Evolutionary conservation across 2,797 vertebrate genomes (phyloP).

Genomic region (Avahi laniger): DNA sequence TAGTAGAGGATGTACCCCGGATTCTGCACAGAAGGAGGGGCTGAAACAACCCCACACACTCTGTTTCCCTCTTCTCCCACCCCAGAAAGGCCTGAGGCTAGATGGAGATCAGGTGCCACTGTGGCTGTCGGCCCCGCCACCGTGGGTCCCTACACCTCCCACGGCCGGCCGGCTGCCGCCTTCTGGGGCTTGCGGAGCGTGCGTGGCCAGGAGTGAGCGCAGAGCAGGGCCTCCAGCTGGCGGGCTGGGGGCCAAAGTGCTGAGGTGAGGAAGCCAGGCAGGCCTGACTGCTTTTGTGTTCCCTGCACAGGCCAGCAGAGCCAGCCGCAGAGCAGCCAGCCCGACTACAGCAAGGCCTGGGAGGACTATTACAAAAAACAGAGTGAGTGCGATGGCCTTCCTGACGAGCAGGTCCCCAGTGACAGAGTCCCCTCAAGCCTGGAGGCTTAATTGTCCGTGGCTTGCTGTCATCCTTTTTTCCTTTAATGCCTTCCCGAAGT

Average conservation of each 20-base stretch:
- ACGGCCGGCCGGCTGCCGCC: not conserved
- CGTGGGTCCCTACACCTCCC: not conserved
- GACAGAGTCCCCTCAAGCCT: not conserved
- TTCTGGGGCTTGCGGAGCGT: not conserved
- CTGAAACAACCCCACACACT: not conserved
- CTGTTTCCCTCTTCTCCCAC: not conserved
- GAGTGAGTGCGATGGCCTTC: conserved; percentile 86
- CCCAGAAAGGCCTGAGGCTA: not conserved
- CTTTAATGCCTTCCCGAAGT: rapidly evolving
- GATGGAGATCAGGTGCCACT: rapidly evolving
- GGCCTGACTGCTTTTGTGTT: conserved; percentile 74
- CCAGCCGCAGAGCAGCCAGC: conserved; percentile 94
- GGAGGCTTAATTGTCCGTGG: rapidly evolving
- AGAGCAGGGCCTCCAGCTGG: not conserved
- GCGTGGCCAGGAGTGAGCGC: not conserved
- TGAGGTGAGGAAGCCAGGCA: rapidly evolving
- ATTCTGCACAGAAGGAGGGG: not conserved
- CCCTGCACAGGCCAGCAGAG: conserved; percentile 92
- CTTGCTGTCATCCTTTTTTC: not conserved
- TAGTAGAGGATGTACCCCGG: not conserved
- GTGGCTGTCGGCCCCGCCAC: not conserved
- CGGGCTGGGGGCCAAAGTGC: not conserved
- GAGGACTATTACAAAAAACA: conserved; percentile 97
- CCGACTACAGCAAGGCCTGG: conserved; percentile 97
- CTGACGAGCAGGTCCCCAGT: not conserved